A percentile compares a stretch with the other conserved stretches of the same genome.
Evolutionary conservation across 2,113 vertebrate species (phyloP).

Genomic region (Platichthys flesus): DNA sequence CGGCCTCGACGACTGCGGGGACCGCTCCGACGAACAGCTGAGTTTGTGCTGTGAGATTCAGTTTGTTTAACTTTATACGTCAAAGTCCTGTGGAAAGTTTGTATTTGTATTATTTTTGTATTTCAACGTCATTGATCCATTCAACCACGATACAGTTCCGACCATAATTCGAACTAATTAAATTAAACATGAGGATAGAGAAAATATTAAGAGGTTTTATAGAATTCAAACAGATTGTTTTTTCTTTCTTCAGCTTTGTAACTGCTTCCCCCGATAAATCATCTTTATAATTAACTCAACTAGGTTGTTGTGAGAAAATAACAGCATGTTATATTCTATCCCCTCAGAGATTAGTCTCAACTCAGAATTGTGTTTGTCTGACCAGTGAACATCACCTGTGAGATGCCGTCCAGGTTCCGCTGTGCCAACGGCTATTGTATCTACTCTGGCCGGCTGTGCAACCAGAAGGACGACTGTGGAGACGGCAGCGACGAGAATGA

Average conservation of each 20-base stretch:
- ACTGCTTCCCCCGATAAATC: not conserved
- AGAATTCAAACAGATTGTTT: too few relatives aligned
- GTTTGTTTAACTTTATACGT: not conserved
- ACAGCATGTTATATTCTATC: not conserved
- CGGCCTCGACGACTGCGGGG: slow-evolving; percentile 90
- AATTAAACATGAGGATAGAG: not conserved
- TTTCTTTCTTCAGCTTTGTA: not conserved
- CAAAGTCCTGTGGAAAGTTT: too few relatives aligned
- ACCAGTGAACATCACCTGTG: slow-evolving; percentile 75
- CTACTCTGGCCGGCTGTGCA: slow-evolving; percentile 74
- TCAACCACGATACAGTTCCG: not conserved
- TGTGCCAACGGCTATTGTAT: slow-evolving; percentile 79
- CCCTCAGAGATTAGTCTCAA: not conserved
- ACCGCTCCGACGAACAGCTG: slow-evolving; percentile 90
- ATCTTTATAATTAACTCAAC: not conserved
- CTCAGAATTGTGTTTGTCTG: slow-evolving; percentile 8
- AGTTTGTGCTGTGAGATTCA: slow-evolving; percentile 87
- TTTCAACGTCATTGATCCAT: not conserved
- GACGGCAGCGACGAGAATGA: slow-evolving; percentile 78
- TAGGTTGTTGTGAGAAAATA: too few relatives aligned
- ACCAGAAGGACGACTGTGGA: slow-evolving; percentile 79
- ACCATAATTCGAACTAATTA: not conserved
- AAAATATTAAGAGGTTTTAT: not conserved
- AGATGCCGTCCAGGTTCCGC: slow-evolving; percentile 76
- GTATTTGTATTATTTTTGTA: too few relatives aligned